Evolutionary conservation across 2,888 invertebrate genomes (phyloP), one percentile per base, ranked within the genome.

Genomic region (Itoplectis maculator): DNA sequence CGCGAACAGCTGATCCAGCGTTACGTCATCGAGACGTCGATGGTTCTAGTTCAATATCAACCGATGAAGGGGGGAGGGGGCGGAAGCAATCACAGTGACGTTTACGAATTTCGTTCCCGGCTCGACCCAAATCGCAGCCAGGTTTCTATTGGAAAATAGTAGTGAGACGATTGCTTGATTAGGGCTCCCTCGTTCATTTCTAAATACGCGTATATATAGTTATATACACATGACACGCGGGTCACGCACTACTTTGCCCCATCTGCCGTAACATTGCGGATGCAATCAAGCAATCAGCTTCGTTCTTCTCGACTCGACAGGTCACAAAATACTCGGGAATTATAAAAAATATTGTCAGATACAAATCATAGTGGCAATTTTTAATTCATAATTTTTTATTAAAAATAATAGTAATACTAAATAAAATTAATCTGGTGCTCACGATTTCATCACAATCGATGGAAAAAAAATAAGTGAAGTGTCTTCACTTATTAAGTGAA

Each of bases 81-180:
- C 61, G 79, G 63, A 79, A 72, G 72, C 63, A 65, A 72, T 72
- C 37, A 29, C 15, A 47, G 35, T 29, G 18, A 35, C 37, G 49
- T 65, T 72, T 47, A 77, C 70, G 66, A 40, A 69, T 68, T 68
- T 69, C 47, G 45, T 5, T 29, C 5, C n/a, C 45, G 65, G 56
- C 35, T 68, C 66, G 54, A 51, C 61, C 70, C 54, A 70, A 75
- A 66, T 70, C 72, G 37, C 59, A 47, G 59, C 23, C n/a, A 20
- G 20, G 54, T 29, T 5, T 81, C 66, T 54, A 82, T 82, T 83
- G 54, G 65, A 75, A 79, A 83, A 79, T 81, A 66, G 66, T 76
- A 65, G 59, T 49, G 63, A 61, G 56, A 75, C 75, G 72, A 83
- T 83, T 79, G 73, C 80, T 74, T 72, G 70, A 82, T 77, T 82